Percentiles rank a stretch among this genome's conserved stretches.
phyloP scores from a whole-genome alignment of 2,797 vertebrate genomes.

The Protosalanx chinensis region DNA sequence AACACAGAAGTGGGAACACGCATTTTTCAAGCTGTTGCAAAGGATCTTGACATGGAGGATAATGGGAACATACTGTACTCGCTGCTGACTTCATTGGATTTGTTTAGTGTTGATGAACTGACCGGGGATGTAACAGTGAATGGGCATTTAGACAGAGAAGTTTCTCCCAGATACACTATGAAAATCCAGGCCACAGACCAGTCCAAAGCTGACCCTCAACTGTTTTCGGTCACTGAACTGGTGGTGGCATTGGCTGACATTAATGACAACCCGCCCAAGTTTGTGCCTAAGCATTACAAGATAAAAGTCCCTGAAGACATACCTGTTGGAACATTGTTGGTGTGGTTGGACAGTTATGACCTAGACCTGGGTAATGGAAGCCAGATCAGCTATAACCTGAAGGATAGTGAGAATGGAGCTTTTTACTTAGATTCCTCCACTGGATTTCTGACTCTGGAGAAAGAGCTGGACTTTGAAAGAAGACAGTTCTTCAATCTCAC shows the following conservation, averaged over 20 bases:
- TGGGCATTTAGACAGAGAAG: constrained; percentile 83
- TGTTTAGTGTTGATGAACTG: constrained; percentile 81
- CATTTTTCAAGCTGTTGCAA: constrained; percentile 77
- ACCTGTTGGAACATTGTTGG: constrained; percentile 79
- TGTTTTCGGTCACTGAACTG: constrained; percentile 79
- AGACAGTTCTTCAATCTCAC: constrained; percentile 85
- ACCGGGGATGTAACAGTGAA: constrained; percentile 83
- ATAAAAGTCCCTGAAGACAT: constrained; percentile 89
- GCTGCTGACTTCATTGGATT: constrained; percentile 78
- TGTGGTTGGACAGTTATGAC: constrained; percentile 90
- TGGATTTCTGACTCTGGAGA: constrained; percentile 83
- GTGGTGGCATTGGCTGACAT: constrained; percentile 83
- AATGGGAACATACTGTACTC: constrained; percentile 81
- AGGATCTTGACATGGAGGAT: constrained; percentile 79
- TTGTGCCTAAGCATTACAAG: constrained; percentile 76
- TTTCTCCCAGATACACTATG: constrained; percentile 76
- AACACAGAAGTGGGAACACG: constrained; percentile 76
- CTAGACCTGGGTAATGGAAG: constrained; percentile 81
- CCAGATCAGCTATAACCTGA: constrained; percentile 82
- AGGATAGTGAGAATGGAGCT: constrained; percentile 76
- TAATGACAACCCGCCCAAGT: constrained; percentile 92
- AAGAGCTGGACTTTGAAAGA: constrained; percentile 90
- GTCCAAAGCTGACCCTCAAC: constrained; percentile 72
- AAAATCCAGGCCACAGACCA: constrained; percentile 87
- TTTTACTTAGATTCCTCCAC: constrained; percentile 82